These are phyloP conservation scores for Spilogale gracilis DNA, from an alignment of 2,113 vertebrate genomes.

Conservation along the genomic window DNA sequence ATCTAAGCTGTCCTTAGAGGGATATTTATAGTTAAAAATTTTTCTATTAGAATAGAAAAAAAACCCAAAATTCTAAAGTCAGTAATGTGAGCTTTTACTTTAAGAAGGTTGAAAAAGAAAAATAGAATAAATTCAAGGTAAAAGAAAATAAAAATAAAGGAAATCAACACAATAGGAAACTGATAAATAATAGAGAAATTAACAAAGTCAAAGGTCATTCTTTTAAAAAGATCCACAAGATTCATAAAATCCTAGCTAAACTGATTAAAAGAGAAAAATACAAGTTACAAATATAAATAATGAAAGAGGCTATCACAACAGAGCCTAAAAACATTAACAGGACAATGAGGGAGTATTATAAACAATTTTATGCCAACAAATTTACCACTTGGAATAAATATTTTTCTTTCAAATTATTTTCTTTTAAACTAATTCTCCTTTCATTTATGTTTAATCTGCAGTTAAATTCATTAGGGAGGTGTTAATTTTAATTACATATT, in stretches of 20 bases:
- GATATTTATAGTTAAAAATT: background rate
- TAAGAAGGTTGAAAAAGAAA: background rate
- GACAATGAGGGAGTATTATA: background rate
- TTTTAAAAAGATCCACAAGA: background rate
- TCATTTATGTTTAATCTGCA: background rate
- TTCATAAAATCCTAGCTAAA: background rate
- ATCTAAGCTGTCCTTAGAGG: background rate
- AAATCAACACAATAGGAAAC: background rate
- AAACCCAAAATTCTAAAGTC: background rate
- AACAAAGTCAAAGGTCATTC: background rate
- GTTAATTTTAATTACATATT: background rate
- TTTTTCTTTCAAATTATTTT: background rate
- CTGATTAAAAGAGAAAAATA: background rate
- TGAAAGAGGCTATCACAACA: background rate
- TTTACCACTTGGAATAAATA: background rate
- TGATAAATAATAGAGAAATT: background rate
- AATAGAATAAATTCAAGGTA: background rate
- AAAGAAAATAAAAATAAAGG: background rate
- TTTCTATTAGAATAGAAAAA: background rate
- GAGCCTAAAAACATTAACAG: background rate
- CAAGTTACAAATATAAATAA: background rate
- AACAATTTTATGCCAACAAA: background rate
- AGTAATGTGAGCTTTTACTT: background rate
- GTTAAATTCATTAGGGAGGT: background rate
- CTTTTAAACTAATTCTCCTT: background rate